phyloP scores from a whole-genome alignment of 2,113 vertebrate species.

The Stegostoma tigrinum region DNA sequence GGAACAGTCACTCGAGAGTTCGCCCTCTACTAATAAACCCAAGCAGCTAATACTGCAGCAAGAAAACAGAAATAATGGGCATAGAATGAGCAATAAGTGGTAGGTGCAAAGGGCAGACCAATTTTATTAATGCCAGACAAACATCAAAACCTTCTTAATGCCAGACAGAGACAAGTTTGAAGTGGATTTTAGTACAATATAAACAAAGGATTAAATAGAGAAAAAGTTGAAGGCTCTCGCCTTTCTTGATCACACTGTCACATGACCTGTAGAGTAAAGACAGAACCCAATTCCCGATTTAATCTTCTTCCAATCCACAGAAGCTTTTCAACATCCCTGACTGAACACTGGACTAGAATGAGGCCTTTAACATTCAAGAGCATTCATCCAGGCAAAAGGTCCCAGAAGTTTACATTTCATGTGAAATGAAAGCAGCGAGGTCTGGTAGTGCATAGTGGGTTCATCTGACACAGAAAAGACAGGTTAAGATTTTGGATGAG shows the following conservation, averaged over 20 bases:
- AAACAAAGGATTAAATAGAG: conserved; percentile 57
- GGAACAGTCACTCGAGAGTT: conserved; percentile 45
- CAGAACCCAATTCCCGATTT: neutral
- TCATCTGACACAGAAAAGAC: neutral
- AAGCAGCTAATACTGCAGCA: conserved; percentile 45
- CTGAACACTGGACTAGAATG: neutral
- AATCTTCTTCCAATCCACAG: conserved; percentile 10
- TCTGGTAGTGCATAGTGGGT: neutral
- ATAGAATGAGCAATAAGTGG: conserved; percentile 51
- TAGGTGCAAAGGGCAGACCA: conserved; percentile 54
- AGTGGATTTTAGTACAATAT: conserved; percentile 60
- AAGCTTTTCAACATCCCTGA: neutral
- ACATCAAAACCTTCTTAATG: conserved; percentile 67
- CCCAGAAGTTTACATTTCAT: neutral
- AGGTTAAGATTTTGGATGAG: neutral
- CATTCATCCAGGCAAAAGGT: neutral
- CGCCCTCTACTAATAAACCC: conserved; percentile 46
- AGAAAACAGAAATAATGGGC: conserved; percentile 49
- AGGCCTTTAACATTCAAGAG: neutral
- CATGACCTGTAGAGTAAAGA: conserved; percentile 47
- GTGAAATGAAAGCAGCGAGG: neutral
- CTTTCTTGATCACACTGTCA: conserved; percentile 56
- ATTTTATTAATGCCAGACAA: conserved; percentile 65
- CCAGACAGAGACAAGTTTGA: conserved; percentile 59
- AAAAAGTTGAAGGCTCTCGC: conserved; percentile 53